Base-by-base conservation (phyloP, 2,113 vertebrate genomes). In the Atherinomorus stipes region DNA sequence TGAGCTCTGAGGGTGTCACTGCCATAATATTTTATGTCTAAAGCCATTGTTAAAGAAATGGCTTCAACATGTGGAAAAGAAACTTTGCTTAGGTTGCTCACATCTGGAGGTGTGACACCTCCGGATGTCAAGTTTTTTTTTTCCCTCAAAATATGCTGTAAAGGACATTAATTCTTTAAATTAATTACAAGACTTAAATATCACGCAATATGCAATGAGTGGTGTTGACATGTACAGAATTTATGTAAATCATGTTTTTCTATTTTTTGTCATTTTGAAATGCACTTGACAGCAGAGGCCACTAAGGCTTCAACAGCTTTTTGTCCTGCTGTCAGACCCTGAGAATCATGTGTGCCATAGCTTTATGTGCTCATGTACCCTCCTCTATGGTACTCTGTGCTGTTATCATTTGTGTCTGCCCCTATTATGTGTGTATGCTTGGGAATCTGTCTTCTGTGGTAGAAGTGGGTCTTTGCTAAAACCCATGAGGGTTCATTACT, bases 401-500 rank as follows among this genome's bases (percentile, higher is more conserved):
- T 68, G 8, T 66, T 52, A 57, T 8, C 57, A 15, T 64, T 19
- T 7, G 23, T 52, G 38, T 62, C 16, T 62, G 22, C 11, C 18
- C 22, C 10, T 53, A 0, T 69, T 51, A 22, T 77, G 49, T 76
- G 40, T 60, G 23, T 70, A 13, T 58, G 37, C 57, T 74, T 50
- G 53, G 62, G 70, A 63, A 47, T 52, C 78, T 65, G 64, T 77
- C 71, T 83, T 68, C 85, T 83, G 80, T 65, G 56, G 80, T 76
- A 72, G 50, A 85, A 85, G 74, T 78, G 80, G 63, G 79, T 89
- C 88, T 92, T 78, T 88, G 83, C 85, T 84, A 72, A 91, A 91
- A 85, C 91, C 89, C 90, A 82, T 21, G 90, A 87, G 90, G 74
- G 68, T 88, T 93, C 89, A 89, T 93, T 90, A 88, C 74, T 75